Evolutionary conservation across 2,797 vertebrate species (phyloP), one percentile per base, ranked within the genome.

Genomic region (Antrozous pallidus): DNA sequence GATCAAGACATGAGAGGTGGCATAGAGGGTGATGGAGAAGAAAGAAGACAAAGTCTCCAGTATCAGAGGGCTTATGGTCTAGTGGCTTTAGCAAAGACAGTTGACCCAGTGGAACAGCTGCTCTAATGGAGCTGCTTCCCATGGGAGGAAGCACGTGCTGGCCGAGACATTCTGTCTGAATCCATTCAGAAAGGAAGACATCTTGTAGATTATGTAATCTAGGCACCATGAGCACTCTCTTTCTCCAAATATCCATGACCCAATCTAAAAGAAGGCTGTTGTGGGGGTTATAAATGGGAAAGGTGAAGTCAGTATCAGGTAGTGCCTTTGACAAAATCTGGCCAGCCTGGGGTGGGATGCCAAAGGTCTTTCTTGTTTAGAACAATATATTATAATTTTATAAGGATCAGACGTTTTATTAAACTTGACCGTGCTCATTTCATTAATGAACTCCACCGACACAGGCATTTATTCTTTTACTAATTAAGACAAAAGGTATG

Each of bases 111-210:
- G 42, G 7, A 42, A 42, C 42, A 4, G 42, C 42, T 42, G 42
- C 42, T 42, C 7, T 26, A n/a, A 51, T 17, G 2, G 9, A 61
- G 7, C 1, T 17, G 7, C 10, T 75, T 80, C 26, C 42, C 16
- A 10, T 24, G 28, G 1, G 8, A 40, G 1, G 20, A 6, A 18
- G 0, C 11, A 8, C 1, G 26, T 5, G 4, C 26, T 78, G 11
- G 8, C 13, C 73, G 31, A 45, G 16, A 28, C 18, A 17, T 54
- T 84, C 54, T 74, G 6, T 12, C 16, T 54, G 17, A 81, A 85
- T 74, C 42, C 61, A 6, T 16, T 33, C 24, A 51, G 10, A 8
- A 69, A 61, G 42, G 10, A 73, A 22, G 42, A 85, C 2, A n/a
- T 16, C 16, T 58, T 70, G 16, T 38, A 73, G 49, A 47, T 63